A percentile compares a stretch with the other conserved stretches of the same genome.
Evolutionary conservation across 2,113 vertebrate genomes (phyloP).

Genomic region (Seriola quinqueradiata): DNA sequence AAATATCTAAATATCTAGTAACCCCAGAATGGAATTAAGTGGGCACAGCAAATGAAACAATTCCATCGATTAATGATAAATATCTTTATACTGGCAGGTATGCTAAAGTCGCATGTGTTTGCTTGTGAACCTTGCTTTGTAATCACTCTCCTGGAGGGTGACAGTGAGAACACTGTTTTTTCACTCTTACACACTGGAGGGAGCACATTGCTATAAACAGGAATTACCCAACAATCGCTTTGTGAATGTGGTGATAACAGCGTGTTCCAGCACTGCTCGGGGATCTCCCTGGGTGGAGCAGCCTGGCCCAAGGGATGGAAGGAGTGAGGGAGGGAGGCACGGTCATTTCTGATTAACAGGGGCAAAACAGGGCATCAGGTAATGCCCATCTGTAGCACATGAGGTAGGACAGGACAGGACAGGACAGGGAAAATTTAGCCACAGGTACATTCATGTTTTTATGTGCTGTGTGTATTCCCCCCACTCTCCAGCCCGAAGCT

Average conservation of each 20-base stretch:
- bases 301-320: conserved; percentile 61
- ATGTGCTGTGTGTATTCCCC: conserved; percentile 39
- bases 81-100: conserved; percentile 11
- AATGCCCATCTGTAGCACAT: conserved; percentile 68
- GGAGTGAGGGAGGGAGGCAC: conserved; percentile 45
- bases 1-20: not conserved
- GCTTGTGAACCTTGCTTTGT: conserved; percentile 26
- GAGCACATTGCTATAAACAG: conserved; percentile 91
- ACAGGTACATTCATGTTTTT: conserved; percentile 46
- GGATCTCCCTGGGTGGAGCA: conserved; percentile 90
- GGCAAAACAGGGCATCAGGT: conserved; percentile 73
- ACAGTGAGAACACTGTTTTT: conserved; percentile 74
- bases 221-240: conserved; percentile 96
- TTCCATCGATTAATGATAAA: not conserved
- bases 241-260: conserved; percentile 91
- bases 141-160: conserved; percentile 68
- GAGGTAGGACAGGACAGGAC: conserved; percentile 49
- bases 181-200: conserved; percentile 71
- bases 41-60: not conserved
- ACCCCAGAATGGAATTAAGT: not conserved
- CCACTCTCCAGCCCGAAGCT: conserved; percentile 57
- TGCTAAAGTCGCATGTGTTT: conserved; percentile 13
- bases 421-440: conserved; percentile 29
- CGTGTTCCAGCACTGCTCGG: conserved; percentile 89
- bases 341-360: conserved; percentile 62